Percentiles rank a stretch among this genome's conserved stretches.
phyloP scores from a whole-genome alignment of 2,888 invertebrate species.

The Drosophila crucigera region DNA sequence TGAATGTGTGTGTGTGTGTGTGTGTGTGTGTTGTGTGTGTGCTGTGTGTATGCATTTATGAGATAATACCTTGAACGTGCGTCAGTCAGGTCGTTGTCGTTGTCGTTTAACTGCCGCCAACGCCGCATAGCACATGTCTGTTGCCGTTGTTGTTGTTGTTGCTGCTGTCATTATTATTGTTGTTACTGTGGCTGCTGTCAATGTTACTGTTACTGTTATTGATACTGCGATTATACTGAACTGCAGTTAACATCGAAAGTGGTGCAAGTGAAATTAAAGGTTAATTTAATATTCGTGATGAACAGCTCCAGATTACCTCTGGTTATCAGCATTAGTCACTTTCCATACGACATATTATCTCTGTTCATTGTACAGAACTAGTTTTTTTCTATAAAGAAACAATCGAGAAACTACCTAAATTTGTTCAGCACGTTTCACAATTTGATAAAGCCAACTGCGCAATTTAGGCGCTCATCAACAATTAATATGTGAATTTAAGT shows the following conservation, averaged over 20 bases:
- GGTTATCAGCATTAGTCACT: slow-evolving; percentile 40
- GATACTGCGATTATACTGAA: slow-evolving; percentile 22
- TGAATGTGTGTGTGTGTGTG: slow-evolving; percentile 17
- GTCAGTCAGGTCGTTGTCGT: slow-evolving; percentile 78
- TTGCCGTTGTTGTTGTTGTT: slow-evolving; percentile 14
- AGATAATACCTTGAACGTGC: slow-evolving; percentile 82
- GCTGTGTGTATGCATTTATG: slow-evolving; percentile 56
- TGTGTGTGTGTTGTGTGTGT: slow-evolving; percentile 27
- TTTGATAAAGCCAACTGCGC: slow-evolving; percentile 52
- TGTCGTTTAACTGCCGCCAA: slow-evolving; percentile 69
- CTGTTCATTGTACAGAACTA: slow-evolving; percentile 7
- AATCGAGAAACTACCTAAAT: slow-evolving; percentile 1
- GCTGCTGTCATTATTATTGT: slow-evolving; percentile 20
- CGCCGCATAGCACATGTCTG: slow-evolving; percentile 52
- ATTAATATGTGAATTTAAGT: slow-evolving; percentile 23
- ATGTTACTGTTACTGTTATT: slow-evolving; percentile 24
- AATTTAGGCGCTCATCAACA: slow-evolving; percentile 41
- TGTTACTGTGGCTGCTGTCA: slow-evolving; percentile 19
- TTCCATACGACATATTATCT: slow-evolving; percentile 2
- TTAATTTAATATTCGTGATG: slow-evolving; percentile 24
- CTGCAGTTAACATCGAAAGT: slow-evolving; percentile 14
- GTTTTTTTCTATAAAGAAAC: not conserved
- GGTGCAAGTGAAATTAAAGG: slow-evolving; percentile 68
- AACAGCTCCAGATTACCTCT: slow-evolving; percentile 4
- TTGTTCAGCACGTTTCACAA: slow-evolving; percentile 21